Evolutionary conservation across 2,888 invertebrate genomes (phyloP), one percentile per base, ranked within the genome.

Genomic region (Acrobasis repandana): DNA sequence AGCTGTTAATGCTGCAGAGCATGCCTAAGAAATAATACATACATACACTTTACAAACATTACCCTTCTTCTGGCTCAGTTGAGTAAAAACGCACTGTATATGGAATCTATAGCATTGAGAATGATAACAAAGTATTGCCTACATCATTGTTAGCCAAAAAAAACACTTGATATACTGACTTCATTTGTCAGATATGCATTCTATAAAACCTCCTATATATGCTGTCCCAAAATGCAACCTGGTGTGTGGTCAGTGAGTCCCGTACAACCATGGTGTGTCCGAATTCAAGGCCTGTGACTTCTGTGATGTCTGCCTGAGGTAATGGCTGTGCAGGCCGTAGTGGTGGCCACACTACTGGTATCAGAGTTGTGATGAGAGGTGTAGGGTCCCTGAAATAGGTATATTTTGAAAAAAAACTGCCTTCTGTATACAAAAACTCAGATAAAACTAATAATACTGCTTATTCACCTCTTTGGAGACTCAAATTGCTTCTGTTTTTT

Each of bases 311-410:
- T 0, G 72, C 59, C n/a, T 65, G 68, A 2, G 64, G 62, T 1
- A 73, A 65, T 1, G 56, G 62, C 2, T 69, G 63, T 2, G 65
- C 65, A 0, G 68, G 66, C 0, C 69, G 63, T 4, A 81, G 61
- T 0, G 89, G 84, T 65, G 81, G 80, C 91, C 90, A 92, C 51
- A 90, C 76, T 0, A 82, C 69, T 0, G 88, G 86, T 16, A 88
- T 73, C 16, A 79, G 57, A 11, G 77, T 69, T 38, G 85, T 82
- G 14, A 80, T 81, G 9, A 91, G 67, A 1, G 91, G 91, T 50
- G 90, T 90, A 2, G 91, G 91, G 47, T 91, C 91, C 4, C 91
- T 92, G 78, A 34, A 72, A 79, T 38, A 59, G 34, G 14, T 34
- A 59, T 1, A 16, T 56, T 46, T 43, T 43, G 11, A 43, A n/a